Percentiles rank a stretch among this genome's conserved stretches.
These are phyloP conservation scores for Exocentrus adspersus DNA, from an alignment of 2,888 invertebrate species.

Conservation along the genomic window DNA sequence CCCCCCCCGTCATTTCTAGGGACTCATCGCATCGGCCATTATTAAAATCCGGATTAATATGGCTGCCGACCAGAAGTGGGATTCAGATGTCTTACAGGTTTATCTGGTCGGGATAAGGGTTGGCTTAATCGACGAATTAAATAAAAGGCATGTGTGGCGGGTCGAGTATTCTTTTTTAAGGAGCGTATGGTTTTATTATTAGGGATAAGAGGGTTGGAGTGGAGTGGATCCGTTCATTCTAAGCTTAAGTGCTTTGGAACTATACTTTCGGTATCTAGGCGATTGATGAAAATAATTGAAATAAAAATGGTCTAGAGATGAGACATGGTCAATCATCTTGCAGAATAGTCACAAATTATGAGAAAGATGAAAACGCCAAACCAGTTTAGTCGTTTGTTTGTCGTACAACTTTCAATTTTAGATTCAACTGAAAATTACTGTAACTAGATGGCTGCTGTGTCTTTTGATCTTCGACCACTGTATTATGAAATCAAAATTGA, in stretches of 20 bases:
- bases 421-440: no score
- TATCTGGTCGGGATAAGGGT: conserved; percentile 36
- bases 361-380: no score
- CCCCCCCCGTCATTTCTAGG: conserved; percentile 17
- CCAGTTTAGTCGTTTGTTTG: no score
- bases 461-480: no score
- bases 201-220: conserved; percentile 13
- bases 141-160: conserved; percentile 1
- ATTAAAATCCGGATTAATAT: conserved; percentile 41
- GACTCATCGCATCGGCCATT: conserved; percentile 34
- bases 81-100: conserved; percentile 36
- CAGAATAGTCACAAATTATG: no score
- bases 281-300: no score
- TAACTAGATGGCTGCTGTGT: no score
- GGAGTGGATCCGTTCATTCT: conserved; percentile 2
- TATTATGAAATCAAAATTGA: background rate
- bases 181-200: background rate
- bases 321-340: no score
- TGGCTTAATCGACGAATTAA: conserved; percentile 13
- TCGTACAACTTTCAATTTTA: no score
- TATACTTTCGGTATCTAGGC: background rate
- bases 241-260: background rate
- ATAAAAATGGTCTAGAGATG: no score
- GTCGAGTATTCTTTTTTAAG: background rate
- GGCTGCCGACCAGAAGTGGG: conserved; percentile 28